phyloP scores from a whole-genome alignment of 35 echinoderm and acorn worm species.

The Eucidaris tribuloides region DNA sequence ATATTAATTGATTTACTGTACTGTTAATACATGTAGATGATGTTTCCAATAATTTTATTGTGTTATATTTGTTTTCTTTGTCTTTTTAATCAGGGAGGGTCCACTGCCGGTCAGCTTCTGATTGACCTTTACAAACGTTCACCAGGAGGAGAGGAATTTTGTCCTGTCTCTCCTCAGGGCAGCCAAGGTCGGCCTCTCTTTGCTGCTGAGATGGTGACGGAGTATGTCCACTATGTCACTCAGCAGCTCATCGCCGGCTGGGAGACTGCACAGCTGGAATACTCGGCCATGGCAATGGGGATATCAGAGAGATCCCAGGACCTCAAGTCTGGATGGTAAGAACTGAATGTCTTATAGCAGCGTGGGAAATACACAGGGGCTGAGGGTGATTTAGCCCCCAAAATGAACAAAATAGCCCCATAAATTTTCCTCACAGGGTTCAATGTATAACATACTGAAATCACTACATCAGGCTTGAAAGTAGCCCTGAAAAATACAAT shows the following conservation, averaged over 20 bases:
- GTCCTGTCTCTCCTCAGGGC: slow-evolving; percentile 62
- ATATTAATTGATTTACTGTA: no score
- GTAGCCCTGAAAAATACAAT: no score
- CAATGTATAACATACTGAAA: no score
- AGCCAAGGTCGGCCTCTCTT: slow-evolving; percentile 59
- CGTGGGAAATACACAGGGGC: no score
- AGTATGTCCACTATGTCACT: slow-evolving; percentile 57
- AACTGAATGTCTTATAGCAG: no score
- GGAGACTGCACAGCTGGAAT: slow-evolving; percentile 67
- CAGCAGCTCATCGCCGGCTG: slow-evolving; percentile 45
- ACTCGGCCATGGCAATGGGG: slow-evolving; percentile 76
- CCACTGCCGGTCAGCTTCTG: slow-evolving; percentile 70
- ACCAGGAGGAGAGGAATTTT: slow-evolving; percentile 67
- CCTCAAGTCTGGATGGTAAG: slow-evolving; percentile 71
- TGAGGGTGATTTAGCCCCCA: no score
- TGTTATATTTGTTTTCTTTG: no score
- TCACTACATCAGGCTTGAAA: no score
- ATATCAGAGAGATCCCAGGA: slow-evolving; percentile 88
- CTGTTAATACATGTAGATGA: no score
- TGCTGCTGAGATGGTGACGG: slow-evolving; percentile 92
- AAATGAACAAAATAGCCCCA: no score
- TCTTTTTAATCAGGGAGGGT: slow-evolving; percentile 47
- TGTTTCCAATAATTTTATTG: no score
- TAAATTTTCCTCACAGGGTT: no score
- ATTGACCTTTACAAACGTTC: slow-evolving; percentile 82